Evolutionary conservation across 2,113 vertebrate species (phyloP).

Genomic region (Lycaon pictus): DNA sequence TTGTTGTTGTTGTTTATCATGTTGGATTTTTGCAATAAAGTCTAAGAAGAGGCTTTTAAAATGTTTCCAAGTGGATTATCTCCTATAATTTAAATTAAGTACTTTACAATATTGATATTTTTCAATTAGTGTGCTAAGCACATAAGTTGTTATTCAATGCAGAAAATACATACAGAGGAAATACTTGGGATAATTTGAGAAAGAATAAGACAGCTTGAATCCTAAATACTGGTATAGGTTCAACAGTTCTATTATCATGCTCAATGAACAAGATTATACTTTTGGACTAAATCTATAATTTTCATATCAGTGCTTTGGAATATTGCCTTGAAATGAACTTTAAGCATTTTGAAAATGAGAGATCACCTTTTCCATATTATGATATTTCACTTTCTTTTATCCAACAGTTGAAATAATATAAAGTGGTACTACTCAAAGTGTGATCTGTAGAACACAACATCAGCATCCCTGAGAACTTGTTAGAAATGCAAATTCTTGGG

Average conservation of each 20-base stretch:
- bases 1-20: not conserved
- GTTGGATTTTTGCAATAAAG: not conserved
- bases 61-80: not conserved
- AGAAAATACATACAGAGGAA: conserved; percentile 19
- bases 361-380: not conserved
- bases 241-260: not conserved
- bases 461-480: not conserved
- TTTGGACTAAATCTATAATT: conserved; percentile 54
- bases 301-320: not conserved
- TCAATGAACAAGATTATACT: conserved; percentile 47
- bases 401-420: not conserved
- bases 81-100: conserved; percentile 52
- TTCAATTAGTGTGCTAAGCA: conserved; percentile 14
- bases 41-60: not conserved
- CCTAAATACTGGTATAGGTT: not conserved
- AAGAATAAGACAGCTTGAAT: conserved; percentile 30
- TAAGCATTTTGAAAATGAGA: not conserved
- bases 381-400: not conserved
- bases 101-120: not conserved
- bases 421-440: not conserved
- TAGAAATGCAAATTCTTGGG: not conserved
- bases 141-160: conserved; percentile 19
- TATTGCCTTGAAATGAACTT: not conserved
- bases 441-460: not conserved
- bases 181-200: not conserved